These are phyloP conservation scores for Tringa solitaria DNA, from an alignment of 2,113 vertebrate species.

Conservation along the genomic window DNA sequence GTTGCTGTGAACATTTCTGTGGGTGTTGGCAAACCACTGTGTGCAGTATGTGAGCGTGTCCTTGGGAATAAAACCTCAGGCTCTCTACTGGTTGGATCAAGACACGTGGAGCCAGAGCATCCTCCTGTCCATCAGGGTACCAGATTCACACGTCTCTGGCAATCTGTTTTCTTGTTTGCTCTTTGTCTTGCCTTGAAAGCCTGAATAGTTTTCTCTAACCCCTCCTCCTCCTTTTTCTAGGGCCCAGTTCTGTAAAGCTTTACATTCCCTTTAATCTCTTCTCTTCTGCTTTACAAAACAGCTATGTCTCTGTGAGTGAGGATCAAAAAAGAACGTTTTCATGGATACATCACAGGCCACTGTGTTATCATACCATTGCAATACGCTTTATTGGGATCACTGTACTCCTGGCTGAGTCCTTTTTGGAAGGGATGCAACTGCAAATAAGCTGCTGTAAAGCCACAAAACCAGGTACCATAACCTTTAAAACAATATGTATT, in stretches of 20 bases:
- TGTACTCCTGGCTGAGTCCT: not conserved
- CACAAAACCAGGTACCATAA: not conserved
- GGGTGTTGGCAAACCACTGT: not conserved
- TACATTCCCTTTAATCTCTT: not conserved
- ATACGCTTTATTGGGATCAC: not conserved
- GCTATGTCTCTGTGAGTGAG: not conserved
- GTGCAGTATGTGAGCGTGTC: rapidly evolving
- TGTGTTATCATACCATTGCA: not conserved
- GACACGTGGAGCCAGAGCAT: not conserved
- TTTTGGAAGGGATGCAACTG: not conserved
- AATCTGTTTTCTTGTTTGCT: not conserved
- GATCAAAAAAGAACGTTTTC: not conserved
- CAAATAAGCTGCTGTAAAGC: not conserved
- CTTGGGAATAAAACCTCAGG: not conserved
- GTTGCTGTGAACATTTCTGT: not conserved
- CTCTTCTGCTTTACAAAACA: not conserved
- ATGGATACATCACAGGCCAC: not conserved
- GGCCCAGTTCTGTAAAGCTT: not conserved
- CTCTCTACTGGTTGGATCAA: not conserved
- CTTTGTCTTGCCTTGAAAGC: not conserved
- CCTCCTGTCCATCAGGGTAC: not conserved
- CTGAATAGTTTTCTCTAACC: not conserved
- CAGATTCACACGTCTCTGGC: not conserved
- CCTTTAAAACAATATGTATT: not conserved
- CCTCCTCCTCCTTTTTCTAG: not conserved